phyloP scores from a whole-genome alignment of 2,797 vertebrate genomes.

The Pseudochirops cupreus region DNA sequence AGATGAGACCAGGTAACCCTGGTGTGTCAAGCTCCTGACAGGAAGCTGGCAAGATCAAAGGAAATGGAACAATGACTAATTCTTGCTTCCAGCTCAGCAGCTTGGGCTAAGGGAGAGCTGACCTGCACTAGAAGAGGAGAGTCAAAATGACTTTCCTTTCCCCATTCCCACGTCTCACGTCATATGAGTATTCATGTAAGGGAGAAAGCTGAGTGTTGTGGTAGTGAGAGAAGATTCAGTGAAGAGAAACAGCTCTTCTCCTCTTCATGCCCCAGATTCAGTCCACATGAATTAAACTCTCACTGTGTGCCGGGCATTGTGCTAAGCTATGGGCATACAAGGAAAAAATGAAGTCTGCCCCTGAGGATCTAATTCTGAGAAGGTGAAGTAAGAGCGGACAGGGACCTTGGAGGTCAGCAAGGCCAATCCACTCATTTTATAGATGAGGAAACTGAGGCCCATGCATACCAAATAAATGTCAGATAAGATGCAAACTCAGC shows the following conservation, averaged over 20 bases:
- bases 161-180: neutral
- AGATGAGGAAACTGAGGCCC: neutral
- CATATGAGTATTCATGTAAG: neutral
- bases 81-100: neutral
- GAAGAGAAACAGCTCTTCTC: neutral
- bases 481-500: neutral
- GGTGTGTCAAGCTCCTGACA: neutral
- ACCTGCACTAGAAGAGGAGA: neutral
- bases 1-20: neutral
- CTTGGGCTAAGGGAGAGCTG: neutral
- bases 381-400: neutral
- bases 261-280: neutral
- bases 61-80: neutral
- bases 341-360: neutral
- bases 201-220: neutral
- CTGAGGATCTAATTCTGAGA: neutral
- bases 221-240: neutral
- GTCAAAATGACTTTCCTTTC: neutral
- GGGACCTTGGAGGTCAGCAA: neutral
- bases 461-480: neutral
- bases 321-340: neutral
- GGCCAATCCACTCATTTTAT: neutral
- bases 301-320: neutral
- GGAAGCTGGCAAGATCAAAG: neutral
- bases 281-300: neutral